Percentiles rank a stretch among this genome's conserved stretches.
Evolutionary conservation across 2,797 vertebrate genomes (phyloP).

Genomic region (Epinephelus malabaricus): DNA sequence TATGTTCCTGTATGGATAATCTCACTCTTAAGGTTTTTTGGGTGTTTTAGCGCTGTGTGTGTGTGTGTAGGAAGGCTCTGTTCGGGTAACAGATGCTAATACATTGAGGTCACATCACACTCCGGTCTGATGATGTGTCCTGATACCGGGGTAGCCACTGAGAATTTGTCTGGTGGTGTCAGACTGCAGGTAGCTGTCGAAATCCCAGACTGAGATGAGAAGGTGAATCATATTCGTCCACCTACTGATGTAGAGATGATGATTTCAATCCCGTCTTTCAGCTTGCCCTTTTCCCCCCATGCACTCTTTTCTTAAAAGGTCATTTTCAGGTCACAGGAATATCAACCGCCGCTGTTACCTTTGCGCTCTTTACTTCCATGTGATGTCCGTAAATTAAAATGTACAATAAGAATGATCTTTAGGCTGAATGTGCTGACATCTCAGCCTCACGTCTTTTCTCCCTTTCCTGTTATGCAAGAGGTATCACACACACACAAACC

Average conservation of each 20-base stretch:
- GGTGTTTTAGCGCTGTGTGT: background rate
- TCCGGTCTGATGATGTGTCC: slow-evolving; percentile 29
- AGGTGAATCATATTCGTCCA: slow-evolving; percentile 1
- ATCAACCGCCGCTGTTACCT: background rate
- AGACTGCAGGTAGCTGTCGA: slow-evolving; percentile 25
- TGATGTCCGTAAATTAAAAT: background rate
- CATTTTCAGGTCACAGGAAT: slow-evolving; percentile 40
- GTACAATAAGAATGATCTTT: background rate
- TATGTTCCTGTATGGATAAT: background rate
- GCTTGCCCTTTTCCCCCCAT: background rate
- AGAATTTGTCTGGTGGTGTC: slow-evolving; percentile 16
- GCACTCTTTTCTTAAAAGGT: slow-evolving; percentile 35
- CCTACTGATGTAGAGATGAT: slow-evolving; percentile 6
- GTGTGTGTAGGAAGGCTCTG: background rate
- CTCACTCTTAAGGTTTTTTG: slow-evolving; percentile 2
- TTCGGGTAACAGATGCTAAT: slow-evolving; percentile 25
- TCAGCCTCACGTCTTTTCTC: slow-evolving; percentile 23
- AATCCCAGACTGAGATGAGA: background rate
- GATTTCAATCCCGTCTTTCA: background rate
- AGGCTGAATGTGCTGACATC: slow-evolving; percentile 8
- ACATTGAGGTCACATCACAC: slow-evolving; percentile 32
- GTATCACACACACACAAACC: slow-evolving; percentile 38
- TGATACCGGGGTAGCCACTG: slow-evolving; percentile 1
- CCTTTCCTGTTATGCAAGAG: slow-evolving; percentile 62
- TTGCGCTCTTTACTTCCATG: slow-evolving; percentile 17